These are phyloP conservation scores for Anagrus nilaparvatae DNA, from an alignment of 1,140 invertebrate genomes.

Conservation along the genomic window DNA sequence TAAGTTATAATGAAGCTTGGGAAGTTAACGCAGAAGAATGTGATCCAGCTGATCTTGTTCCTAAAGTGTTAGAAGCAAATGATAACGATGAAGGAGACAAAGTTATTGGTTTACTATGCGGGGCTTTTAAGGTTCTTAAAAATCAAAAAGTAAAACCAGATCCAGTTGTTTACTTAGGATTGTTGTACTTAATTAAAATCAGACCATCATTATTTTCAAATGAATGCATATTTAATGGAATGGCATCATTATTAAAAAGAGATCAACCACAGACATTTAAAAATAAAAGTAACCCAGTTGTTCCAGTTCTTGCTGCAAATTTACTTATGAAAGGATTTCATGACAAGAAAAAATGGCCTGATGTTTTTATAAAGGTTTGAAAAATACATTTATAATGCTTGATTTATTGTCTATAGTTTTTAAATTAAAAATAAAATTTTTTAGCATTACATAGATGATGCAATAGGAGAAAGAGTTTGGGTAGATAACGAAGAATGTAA, in stretches of 20 bases:
- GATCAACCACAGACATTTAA: constrained; percentile 63
- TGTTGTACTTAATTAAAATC: constrained; percentile 75
- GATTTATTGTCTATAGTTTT: constrained; percentile 7
- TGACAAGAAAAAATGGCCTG: constrained; percentile 69
- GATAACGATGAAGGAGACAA: constrained; percentile 54
- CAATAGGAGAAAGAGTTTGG: constrained; percentile 84
- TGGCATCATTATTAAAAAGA: constrained; percentile 73
- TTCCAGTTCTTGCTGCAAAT: constrained; percentile 79
- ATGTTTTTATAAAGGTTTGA: constrained; percentile 61
- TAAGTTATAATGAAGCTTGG: constrained; percentile 45
- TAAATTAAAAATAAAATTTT: constrained; percentile 21
- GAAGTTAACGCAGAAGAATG: constrained; percentile 47
- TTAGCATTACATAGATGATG: constrained; percentile 88
- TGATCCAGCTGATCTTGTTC: constrained; percentile 50
- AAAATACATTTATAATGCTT: constrained; percentile 7
- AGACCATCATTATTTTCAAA: constrained; percentile 67
- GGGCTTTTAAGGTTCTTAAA: constrained; percentile 57
- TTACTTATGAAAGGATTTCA: constrained; percentile 71
- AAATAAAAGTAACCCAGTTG: constrained; percentile 66
- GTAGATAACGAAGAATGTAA: constrained; percentile 87
- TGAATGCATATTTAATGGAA: constrained; percentile 67
- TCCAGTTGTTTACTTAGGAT: constrained; percentile 59
- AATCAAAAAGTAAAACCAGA: constrained; percentile 70
- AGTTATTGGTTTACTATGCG: constrained; percentile 48
- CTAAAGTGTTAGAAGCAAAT: constrained; percentile 45